A percentile compares a stretch with the other conserved stretches of the same genome.
These are phyloP conservation scores for Ivindomyrus marchei DNA, from an alignment of 2,113 vertebrate species.

Conservation along the genomic window DNA sequence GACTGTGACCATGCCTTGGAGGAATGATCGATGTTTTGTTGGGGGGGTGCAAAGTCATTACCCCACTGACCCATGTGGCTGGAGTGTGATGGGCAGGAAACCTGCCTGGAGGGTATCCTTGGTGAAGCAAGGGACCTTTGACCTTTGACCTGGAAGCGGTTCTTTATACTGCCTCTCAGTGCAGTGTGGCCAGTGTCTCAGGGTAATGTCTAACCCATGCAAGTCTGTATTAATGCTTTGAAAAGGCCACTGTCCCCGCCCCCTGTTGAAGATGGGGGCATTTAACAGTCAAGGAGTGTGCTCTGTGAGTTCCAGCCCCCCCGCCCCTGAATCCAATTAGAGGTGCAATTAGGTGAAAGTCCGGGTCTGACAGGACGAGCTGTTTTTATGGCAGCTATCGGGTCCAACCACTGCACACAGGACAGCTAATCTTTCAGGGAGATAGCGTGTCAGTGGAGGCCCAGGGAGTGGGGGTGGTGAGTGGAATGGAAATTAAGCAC, in stretches of 20 bases:
- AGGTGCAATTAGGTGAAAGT: neutral
- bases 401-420: neutral
- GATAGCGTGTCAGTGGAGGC: neutral
- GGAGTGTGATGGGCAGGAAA: neutral
- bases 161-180: neutral
- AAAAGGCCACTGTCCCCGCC: neutral
- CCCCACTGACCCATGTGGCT: neutral
- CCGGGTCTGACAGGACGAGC: neutral
- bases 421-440: neutral
- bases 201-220: neutral
- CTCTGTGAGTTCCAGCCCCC: neutral
- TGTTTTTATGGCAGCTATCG: neutral
- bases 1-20: neutral
- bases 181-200: neutral
- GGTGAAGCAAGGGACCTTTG: neutral
- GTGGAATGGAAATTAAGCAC: conserved; percentile 7
- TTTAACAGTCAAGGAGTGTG: neutral
- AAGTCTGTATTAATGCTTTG: neutral
- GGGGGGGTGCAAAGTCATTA: neutral
- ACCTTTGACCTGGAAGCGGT: neutral
- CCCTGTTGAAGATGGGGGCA: neutral
- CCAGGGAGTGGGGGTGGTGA: neutral
- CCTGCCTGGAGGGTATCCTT: neutral
- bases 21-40: neutral
- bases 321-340: neutral